Evolutionary conservation across 2,113 vertebrate species (phyloP).

Genomic region (Nothoprocta pentlandii): DNA sequence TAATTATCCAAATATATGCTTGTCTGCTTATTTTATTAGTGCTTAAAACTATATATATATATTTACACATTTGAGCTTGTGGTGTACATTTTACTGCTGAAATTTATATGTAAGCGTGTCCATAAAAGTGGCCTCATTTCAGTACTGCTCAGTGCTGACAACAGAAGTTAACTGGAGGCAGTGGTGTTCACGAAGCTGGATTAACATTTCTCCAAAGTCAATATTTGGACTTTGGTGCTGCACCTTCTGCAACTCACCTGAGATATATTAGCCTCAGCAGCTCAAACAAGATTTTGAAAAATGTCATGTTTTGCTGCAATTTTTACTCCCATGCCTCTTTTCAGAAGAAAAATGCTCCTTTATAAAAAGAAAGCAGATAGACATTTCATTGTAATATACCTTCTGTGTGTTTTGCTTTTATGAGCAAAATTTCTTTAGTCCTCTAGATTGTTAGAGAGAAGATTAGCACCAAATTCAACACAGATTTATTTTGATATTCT

Average conservation of each 20-base stretch:
- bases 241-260: not conserved
- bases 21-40: not conserved
- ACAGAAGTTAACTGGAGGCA: not conserved
- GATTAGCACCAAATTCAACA: conserved; percentile 6
- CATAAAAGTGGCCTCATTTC: not conserved
- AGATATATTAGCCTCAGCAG: not conserved
- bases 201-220: conserved; percentile 5
- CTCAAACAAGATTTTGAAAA: not conserved
- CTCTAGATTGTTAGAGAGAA: not conserved
- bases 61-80: not conserved
- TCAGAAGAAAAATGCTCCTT: not conserved
- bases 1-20: not conserved
- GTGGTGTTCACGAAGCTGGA: not conserved
- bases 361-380: not conserved
- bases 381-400: not conserved
- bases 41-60: not conserved
- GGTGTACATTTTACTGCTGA: not conserved
- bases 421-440: not conserved
- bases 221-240: not conserved
- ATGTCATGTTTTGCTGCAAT: not conserved
- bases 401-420: conserved; percentile 4
- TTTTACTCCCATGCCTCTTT: conserved; percentile 5
- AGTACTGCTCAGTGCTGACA: not conserved
- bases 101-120: not conserved
- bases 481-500: conserved; percentile 38